Base-by-base conservation (phyloP, 2,797 vertebrate genomes). In the Buceros bicornis region DNA sequence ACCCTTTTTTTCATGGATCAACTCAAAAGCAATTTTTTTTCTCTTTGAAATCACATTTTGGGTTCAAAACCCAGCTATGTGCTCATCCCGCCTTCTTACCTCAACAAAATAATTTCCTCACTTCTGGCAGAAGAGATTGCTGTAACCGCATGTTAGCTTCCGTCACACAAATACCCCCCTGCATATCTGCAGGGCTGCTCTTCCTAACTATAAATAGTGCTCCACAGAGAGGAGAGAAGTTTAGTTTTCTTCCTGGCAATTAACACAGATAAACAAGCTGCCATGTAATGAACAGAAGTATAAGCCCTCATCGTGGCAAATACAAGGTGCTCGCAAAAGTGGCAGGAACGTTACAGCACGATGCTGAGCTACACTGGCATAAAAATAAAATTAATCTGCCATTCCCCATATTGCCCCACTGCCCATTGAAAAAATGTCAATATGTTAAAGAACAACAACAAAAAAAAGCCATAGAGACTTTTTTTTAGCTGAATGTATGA, bases 211-310 rank as follows among this genome's bases (percentile, higher is more conserved):
- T 77, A 82, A 84, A 89, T 88, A 94, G 77, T 50, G 48, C 47
- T 94, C 91, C 60, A 0, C 61, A 82, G 91, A 94, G 91, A 78
- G 48, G 35, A 74, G 78, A 84, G 79, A 81, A 86, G 82, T 87
- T 95, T 90, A 22, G 57, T 89, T 74, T 88, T 90, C 82, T 93
- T 88, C 74, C 87, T 70, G 76, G 77, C 31, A 95, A 93, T 95
- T 94, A 93, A 58, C 65, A 82, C 77, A 77, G 87, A 89, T 69
- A 91, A 95, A 92, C 81, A 90, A 91, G 78, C 90, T 82, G 78
- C 70, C 17, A 4, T 79, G 88, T 65, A 31, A 51, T 78, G 77
- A 86, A 73, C 71, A 93, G 74, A 69, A 62, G 13, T 45, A 31
- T 16, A 47, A 89, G 57, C 72, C 24, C 31, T 88, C 67, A 5